Evolutionary conservation across 2,113 vertebrate genomes (phyloP).

Genomic region (Speoplatyrhinus poulsoni): DNA sequence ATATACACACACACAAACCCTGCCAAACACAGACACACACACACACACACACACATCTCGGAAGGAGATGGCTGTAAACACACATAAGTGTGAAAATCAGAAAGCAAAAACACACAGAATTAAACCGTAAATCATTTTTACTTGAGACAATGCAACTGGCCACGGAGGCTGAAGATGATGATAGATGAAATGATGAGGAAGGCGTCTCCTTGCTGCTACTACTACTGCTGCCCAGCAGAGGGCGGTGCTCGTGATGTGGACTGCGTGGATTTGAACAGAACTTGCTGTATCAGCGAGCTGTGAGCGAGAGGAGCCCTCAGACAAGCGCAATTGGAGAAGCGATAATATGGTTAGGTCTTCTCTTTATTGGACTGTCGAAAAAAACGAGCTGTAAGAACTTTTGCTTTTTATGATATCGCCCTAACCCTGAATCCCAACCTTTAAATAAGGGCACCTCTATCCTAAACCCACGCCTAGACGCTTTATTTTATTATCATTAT

Average conservation of each 20-base stretch:
- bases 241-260: constrained; percentile 37
- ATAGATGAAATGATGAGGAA: constrained; percentile 11
- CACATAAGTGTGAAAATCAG: constrained; percentile 4
- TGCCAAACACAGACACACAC: neutral
- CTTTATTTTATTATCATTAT: constrained; percentile 26
- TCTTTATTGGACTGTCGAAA: constrained; percentile 37
- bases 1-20: neutral
- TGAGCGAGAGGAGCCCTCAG: constrained; percentile 6
- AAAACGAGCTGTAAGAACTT: constrained; percentile 57
- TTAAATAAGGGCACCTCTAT: constrained; percentile 56
- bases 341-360: constrained; percentile 9
- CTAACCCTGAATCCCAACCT: constrained; percentile 57
- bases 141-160: constrained; percentile 26
- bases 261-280: constrained; percentile 38
- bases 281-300: constrained; percentile 52
- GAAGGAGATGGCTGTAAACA: constrained; percentile 3
- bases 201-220: constrained; percentile 64
- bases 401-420: constrained; percentile 46
- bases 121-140: constrained; percentile 44
- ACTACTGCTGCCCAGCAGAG: constrained; percentile 58
- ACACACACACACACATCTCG: constrained; percentile 11
- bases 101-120: constrained; percentile 31
- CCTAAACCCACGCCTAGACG: constrained; percentile 12
- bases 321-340: neutral
- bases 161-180: constrained; percentile 21